phyloP scores from a whole-genome alignment of 2,888 invertebrate species.

The Coleophora flavipennella region DNA sequence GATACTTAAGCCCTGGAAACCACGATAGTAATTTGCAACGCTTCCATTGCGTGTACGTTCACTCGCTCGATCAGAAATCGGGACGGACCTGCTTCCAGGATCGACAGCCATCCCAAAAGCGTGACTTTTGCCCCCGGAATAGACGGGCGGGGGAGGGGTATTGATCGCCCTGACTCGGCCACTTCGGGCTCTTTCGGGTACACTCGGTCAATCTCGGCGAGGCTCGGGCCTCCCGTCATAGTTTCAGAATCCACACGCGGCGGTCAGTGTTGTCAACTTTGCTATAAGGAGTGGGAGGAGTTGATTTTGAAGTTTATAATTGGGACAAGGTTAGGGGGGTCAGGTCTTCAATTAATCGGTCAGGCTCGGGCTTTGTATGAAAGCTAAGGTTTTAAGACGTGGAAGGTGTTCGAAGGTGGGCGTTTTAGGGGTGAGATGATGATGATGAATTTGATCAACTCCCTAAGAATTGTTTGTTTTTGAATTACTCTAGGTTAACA shows the following conservation, averaged over 20 bases:
- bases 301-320: constrained; percentile 65
- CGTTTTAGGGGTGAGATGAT: no score
- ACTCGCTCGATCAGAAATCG: constrained; percentile 35
- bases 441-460: no score
- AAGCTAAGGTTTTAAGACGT: no score
- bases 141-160: constrained; percentile 58
- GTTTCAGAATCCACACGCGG: constrained; percentile 33
- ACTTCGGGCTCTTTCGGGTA: constrained; percentile 53
- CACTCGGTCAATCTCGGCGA: constrained; percentile 52
- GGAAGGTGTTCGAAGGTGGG: no score
- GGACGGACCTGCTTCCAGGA: constrained; percentile 46
- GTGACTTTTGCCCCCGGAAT: constrained; percentile 69
- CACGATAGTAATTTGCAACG: not conserved
- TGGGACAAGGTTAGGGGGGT: constrained; percentile 56
- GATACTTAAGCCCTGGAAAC: no score
- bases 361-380: no score
- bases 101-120: constrained; percentile 60
- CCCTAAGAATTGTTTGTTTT: no score
- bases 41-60: constrained; percentile 14
- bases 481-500: no score
- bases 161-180: constrained; percentile 57
- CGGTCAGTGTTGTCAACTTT: constrained; percentile 63
- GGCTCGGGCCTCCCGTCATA: constrained; percentile 37
- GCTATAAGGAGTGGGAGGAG: constrained; percentile 49
- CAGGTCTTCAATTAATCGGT: no score